Conservation (phyloP, 2,113 vertebrate genomes). For the Oryzias woworae region DNA sequence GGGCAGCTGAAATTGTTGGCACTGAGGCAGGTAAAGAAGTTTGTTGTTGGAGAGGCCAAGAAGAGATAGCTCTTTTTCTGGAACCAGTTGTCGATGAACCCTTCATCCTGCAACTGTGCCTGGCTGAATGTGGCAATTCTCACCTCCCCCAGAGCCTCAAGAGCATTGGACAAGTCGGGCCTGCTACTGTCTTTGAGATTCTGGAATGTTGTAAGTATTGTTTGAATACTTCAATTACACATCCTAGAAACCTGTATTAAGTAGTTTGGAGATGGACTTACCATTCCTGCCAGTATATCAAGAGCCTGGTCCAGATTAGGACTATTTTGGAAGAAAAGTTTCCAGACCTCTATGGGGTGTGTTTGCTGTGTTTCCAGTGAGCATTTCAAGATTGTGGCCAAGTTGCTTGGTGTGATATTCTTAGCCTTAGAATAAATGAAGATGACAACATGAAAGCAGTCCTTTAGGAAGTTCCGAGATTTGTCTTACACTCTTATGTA, state of each 20-base stretch:
- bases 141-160: constrained; percentile 6
- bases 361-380: constrained; percentile 3
- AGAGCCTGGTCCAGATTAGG: constrained; percentile 45
- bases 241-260: background rate
- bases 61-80: background rate
- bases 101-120: background rate
- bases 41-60: constrained; percentile 6
- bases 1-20: constrained; percentile 14
- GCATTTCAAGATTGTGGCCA: constrained; percentile 46
- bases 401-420: constrained; percentile 27
- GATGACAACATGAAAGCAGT: background rate
- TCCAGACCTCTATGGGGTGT: constrained; percentile 43
- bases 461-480: background rate
- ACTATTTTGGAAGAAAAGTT: constrained; percentile 53
- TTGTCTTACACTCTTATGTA: background rate
- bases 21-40: constrained; percentile 9
- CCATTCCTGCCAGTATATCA: constrained; percentile 17
- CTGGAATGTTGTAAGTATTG: background rate
- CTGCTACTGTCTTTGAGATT: background rate
- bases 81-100: background rate
- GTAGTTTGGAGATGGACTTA: constrained; percentile 8
- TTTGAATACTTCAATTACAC: background rate
- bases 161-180: background rate
- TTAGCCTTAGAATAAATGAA: constrained; percentile 20
- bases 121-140: background rate